Conservation (phyloP, 2,888 invertebrate species). For the Chironomus tentans region DNA sequence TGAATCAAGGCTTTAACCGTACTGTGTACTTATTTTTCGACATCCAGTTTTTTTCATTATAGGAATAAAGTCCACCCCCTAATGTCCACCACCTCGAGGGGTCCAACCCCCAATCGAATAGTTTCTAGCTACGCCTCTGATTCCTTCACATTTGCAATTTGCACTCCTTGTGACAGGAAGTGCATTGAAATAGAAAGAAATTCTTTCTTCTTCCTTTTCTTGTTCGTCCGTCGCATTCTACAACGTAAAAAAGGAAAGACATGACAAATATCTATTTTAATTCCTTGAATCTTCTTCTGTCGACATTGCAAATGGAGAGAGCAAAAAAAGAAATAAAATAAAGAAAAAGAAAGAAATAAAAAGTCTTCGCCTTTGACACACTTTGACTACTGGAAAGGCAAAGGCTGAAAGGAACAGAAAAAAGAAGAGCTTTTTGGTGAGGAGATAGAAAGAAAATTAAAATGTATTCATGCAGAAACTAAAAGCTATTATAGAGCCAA, state of each 20-base stretch:
- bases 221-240: no score
- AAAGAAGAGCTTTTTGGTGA: not conserved
- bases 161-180: not conserved
- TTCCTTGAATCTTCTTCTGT: not conserved
- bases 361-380: not conserved
- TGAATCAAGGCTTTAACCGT: no score
- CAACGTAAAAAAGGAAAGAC: no score
- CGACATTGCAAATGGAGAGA: not conserved
- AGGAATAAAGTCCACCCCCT: no score
- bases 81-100: no score
- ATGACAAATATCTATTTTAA: not conserved
- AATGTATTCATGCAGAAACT: slow-evolving; percentile 19
- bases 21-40: no score
- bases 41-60: no score
- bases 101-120: no score
- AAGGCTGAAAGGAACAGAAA: not conserved
- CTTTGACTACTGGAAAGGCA: not conserved
- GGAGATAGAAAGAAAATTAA: slow-evolving; percentile 12
- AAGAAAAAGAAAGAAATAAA: not conserved
- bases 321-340: no score
- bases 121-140: no score
- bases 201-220: not conserved
- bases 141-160: not conserved
- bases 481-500: not conserved
- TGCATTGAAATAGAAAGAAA: not conserved